Base-by-base conservation (phyloP, 35 echinoderm and acorn worm genomes). In the Amphiura filiformis region DNA sequence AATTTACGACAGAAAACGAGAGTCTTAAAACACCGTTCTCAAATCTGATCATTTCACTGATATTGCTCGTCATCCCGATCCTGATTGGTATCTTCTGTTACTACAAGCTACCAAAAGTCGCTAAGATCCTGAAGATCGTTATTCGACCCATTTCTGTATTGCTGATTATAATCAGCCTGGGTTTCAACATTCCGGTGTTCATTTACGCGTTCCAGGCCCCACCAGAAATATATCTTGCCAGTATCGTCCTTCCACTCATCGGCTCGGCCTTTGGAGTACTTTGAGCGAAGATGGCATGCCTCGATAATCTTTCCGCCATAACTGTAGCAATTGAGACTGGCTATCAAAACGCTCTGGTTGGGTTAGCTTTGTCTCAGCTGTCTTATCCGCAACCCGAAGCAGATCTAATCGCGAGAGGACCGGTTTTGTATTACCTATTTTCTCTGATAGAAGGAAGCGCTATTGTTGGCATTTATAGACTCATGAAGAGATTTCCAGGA, bases 241-340 rank as follows among this genome's bases (percentile, higher is more conserved):
- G 44, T 20, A 52, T 52, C 49, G 22, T 81, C 20, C 79, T 91
- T 14, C 91, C 89, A 23, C 76, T 87, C 78, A 31, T 90, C 33
- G 91, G 94, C 0, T 87, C 84, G 1, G 13, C 77, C 36, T 61
- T 97, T 35, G 94, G 94, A 1, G 52, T 97, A 28, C 31, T 87
- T 32, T 82, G 93, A 36, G 88, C 91, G 0, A 90, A 90, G 52
- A 37, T 97, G 13, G 77, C 91, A 13, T 89, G 91, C 33, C 80
- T 93, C 13, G 32, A 70, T 80, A 93, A 93, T 22, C 80, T 41
- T 32, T 88, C 81, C 31, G 78, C 94, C 11, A 30, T 93, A 5
- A 94, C 95, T 23, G 89, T 97, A 22, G 83, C 87, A 9, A 79
- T 97, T 4, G 95, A 97, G 56, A 97, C 95, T 13, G 95, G 92